A percentile compares a stretch with the other conserved stretches of the same genome.
phyloP scores from a whole-genome alignment of 2,888 invertebrate genomes.

The Pandemis corylana region DNA sequence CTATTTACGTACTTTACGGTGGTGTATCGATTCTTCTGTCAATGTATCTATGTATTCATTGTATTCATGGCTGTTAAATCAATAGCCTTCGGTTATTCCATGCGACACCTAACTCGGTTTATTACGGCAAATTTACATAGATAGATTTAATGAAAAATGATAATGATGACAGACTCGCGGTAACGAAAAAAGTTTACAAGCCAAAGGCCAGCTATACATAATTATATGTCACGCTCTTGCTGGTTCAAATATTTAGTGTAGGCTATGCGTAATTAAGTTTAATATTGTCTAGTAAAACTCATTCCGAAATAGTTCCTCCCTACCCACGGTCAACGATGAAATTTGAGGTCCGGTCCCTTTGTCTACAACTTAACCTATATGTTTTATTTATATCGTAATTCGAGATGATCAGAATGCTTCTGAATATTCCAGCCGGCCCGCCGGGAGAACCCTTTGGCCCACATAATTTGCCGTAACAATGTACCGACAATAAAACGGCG shows the following conservation, averaged over 20 bases:
- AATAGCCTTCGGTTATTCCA: too few relatives aligned
- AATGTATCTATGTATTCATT: too few relatives aligned
- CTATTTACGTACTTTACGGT: not conserved
- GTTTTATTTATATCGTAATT: slow-evolving; percentile 18
- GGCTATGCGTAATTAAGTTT: not conserved
- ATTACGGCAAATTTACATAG: too few relatives aligned
- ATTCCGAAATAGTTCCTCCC: not conserved
- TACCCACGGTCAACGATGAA: not conserved
- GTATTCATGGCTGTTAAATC: too few relatives aligned
- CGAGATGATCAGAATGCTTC: slow-evolving; percentile 12
- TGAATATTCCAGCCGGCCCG: slow-evolving; percentile 15
- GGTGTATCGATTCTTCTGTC: too few relatives aligned
- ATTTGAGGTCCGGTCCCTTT: not conserved
- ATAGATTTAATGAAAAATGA: too few relatives aligned
- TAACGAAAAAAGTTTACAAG: too few relatives aligned
- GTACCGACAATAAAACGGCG: slow-evolving; percentile 16
- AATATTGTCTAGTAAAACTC: not conserved
- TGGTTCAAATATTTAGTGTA: too few relatives aligned
- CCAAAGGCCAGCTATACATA: too few relatives aligned
- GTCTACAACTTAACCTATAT: not conserved
- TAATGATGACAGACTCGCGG: too few relatives aligned
- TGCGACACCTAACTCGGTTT: too few relatives aligned
- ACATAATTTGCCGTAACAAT: slow-evolving; percentile 21
- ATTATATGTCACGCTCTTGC: too few relatives aligned
- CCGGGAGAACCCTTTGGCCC: slow-evolving; percentile 12